Evolutionary conservation across 2,113 vertebrate genomes (phyloP).

Genomic region (western clawed frog (Xenopus tropicalis)): UCB_Xtro_10.0 CM004444.2:666001-666500

Average conservation of each 20-base stretch:
- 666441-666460: too few relatives aligned
- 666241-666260: conserved; percentile 76
- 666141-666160: conserved; percentile 65
- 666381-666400: conserved; percentile 68
- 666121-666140: conserved; percentile 60
- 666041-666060: conserved; percentile 71
- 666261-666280: conserved; percentile 74
- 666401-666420: conserved; percentile 80
- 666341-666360: conserved; percentile 64
- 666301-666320: conserved; percentile 84
- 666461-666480: too few relatives aligned
- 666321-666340: conserved; percentile 76
- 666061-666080: conserved; percentile 66
- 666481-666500: too few relatives aligned
- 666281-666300: conserved; percentile 75
- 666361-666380: conserved; percentile 66
- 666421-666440: conserved; percentile 60
- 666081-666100: conserved; percentile 68
- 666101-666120: conserved; percentile 50
- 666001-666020: conserved; percentile 72
- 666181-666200: conserved; percentile 69
- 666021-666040: conserved; percentile 76
- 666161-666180: conserved; percentile 66
- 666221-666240: conserved; percentile 59
- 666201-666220: conserved; percentile 69